Base-by-base conservation (phyloP, 2,888 invertebrate genomes). In the Odontocolon sp. region DNA sequence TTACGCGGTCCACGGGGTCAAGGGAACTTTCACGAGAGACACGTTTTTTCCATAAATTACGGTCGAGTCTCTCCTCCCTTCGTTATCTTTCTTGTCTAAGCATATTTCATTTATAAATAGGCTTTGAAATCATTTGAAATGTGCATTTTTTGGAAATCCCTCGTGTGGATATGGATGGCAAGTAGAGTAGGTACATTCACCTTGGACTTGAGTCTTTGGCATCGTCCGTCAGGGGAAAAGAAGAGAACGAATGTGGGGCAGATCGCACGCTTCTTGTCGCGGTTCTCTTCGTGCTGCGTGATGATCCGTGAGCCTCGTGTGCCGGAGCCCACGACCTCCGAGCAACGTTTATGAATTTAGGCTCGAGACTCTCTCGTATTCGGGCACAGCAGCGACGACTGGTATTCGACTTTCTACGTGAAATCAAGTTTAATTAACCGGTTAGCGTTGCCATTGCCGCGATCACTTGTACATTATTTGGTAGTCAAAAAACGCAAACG, bases 171-270 rank as follows among this genome's bases (percentile, higher is more conserved):
- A 31, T 33, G 54, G 59, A 45, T 54, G 59, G 59, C 64, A 64
- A 36, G 45, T 69, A 23, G 54, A 18, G 11, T n/a, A 64, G 73
- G 72, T 77, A 77, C 77, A 69, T 77, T 77, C 68, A 77, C 77
- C 77, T 77, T 77, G 77, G 68, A 77, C 77, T 77, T 77, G 77
- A 77, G 72, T 64, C 72, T 77, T 77, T 73, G 73, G 77, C 72
- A 64, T 69, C 73, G 72, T 47, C 66, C 57, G 61, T 66, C 63
- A 45, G 77, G 73, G 56, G 54, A 21, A 23, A 63, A 68, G 56
- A 63, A 63, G 72, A 50, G 64, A 50, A 61, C 68, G 69, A 38
- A 73, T 77, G 77, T 77, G 59, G 73, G 72, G 47, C 77, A 73
- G 36, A 61, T 69, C 64, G 54, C 72, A 77, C 72, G 68, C 52